Evolutionary conservation across 2,888 invertebrate genomes (phyloP).

Genomic region (Rhaphigaster nebulosa): DNA sequence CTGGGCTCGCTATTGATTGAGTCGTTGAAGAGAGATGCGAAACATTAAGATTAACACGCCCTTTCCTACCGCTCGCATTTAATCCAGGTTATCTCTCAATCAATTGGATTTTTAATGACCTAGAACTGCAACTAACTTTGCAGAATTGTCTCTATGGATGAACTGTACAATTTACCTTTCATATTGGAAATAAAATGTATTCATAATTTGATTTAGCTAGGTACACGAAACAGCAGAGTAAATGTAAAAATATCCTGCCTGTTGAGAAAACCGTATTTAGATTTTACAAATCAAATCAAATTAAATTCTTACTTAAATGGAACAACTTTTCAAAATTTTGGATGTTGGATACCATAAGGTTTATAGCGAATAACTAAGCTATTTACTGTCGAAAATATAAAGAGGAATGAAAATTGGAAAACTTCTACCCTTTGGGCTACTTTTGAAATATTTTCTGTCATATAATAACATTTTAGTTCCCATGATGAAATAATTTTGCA

Average conservation of each 20-base stretch:
- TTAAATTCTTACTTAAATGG: too few species aligned
- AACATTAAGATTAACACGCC: conserved; percentile 35
- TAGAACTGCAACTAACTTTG: not conserved
- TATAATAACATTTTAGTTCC: not conserved
- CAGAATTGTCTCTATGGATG: not conserved
- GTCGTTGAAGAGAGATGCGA: conserved; percentile 18
- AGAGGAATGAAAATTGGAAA: not conserved
- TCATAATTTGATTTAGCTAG: too few species aligned
- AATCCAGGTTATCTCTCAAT: not conserved
- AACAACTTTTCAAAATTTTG: too few species aligned
- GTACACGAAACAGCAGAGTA: too few species aligned
- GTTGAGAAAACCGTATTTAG: too few species aligned
- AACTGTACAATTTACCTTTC: too few species aligned
- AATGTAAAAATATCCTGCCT: too few species aligned
- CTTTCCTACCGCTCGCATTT: not conserved
- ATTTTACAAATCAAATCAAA: too few species aligned
- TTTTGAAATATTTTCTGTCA: not conserved
- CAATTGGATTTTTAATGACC: not conserved
- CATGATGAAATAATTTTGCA: not conserved
- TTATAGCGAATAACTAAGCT: not conserved
- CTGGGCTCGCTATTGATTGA: not conserved
- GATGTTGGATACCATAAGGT: not conserved
- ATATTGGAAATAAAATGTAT: too few species aligned
- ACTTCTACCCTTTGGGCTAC: not conserved
- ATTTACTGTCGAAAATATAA: not conserved